Percentiles rank a stretch among this genome's conserved stretches.
Conservation (phyloP, 2,888 invertebrate species). For the Cheilosia urbana region DNA sequence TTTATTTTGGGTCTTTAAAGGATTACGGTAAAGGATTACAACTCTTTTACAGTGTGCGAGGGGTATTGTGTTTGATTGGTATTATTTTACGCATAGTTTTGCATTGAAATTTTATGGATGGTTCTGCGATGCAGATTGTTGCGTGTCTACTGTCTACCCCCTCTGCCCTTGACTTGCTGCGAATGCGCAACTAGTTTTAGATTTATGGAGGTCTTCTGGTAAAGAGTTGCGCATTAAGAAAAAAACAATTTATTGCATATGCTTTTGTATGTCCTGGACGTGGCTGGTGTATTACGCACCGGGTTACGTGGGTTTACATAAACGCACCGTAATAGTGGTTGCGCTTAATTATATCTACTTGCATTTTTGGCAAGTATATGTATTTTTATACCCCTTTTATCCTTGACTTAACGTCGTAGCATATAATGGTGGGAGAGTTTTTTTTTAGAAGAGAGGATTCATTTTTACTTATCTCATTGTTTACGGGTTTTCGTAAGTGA, state of each 20-base stretch:
- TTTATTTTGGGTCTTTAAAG: slow-evolving; percentile 83
- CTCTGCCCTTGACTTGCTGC: slow-evolving; percentile 13
- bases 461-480: not conserved
- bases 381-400: not conserved
- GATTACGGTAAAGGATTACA: slow-evolving; percentile 83
- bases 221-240: slow-evolving; percentile 7
- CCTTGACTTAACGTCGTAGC: not conserved
- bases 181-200: not conserved
- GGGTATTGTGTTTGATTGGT: slow-evolving; percentile 60
- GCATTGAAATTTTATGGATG: slow-evolving; percentile 20
- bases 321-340: not conserved
- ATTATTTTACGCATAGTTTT: slow-evolving; percentile 37
- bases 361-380: not conserved
- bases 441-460: not conserved
- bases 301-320: slow-evolving; percentile 17
- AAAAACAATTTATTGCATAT: not conserved
- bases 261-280: not conserved
- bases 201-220: slow-evolving; percentile 6
- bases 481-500: too few species aligned
- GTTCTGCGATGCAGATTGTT: slow-evolving; percentile 5
- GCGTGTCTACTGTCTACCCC: not conserved
- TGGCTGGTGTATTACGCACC: not conserved
- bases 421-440: not conserved
- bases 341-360: not conserved
- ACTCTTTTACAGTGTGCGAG: slow-evolving; percentile 73